Evolutionary conservation across 1,140 invertebrate species (phyloP), one percentile per base, ranked within the genome.

Genomic region (Pseudachorutes palmiensis): DNA sequence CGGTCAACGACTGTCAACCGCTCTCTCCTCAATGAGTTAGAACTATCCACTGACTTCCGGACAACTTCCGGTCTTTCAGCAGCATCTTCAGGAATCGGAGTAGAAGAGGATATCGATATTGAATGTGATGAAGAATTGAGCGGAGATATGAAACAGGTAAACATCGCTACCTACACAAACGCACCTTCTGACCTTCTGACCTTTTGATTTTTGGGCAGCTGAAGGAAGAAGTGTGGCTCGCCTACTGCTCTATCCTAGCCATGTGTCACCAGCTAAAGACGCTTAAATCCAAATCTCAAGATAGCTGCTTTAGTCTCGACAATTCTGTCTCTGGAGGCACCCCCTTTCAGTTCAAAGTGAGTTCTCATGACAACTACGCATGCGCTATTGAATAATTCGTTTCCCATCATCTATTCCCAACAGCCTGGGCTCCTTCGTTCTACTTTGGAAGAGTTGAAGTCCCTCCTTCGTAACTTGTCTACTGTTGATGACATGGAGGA

Each of bases 11-110:
- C 72, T 24, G 67, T 73, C 26, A 71, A 81, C 64, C 78, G 79
- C 9, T 83, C 82, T 14, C 76, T 83, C 24, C 78, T 80, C 51
- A 80, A 80, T 66, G 83, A 84, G 66, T 80, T 85, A 72, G 81
- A 82, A 71, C 76, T 80, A 63, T 81, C 81, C 9, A 74, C 69
- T n/a, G 67, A 73, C 45, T 73, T 73, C 32, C 51, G 68, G 63
- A 75, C 69, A 68, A 77, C 68, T 49, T 77, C 70, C 31, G 72
- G 70, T 16, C 61, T 71, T 14, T 73, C 72, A 0, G 67, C 72
- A 9, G 72, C 72, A 14, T 73, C 72, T 26, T 73, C 70, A 16
- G 75, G 76, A 41, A 73, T 73, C 9, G 72, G 72, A 1, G 72
- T 62, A 1, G 75, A 77, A 32, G 76, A 78, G 51, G 77, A 80